These are phyloP conservation scores for Hoplostethus mediterraneus DNA, from an alignment of 2,797 vertebrate species.

Conservation along the genomic window DNA sequence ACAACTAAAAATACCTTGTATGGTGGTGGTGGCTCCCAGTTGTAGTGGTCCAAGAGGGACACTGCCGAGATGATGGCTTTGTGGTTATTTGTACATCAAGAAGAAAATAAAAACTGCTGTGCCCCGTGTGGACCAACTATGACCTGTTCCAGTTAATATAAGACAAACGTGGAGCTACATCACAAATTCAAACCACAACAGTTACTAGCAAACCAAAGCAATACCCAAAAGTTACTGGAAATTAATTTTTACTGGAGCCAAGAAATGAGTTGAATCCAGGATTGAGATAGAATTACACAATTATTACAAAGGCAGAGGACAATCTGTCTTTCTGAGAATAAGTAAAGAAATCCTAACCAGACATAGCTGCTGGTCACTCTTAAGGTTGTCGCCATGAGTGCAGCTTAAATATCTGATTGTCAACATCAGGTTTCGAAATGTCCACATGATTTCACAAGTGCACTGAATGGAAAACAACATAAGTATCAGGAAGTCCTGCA, in stretches of 20 bases:
- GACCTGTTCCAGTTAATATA: constrained; percentile 55
- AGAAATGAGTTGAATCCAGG: constrained; percentile 49
- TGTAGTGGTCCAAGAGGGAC: constrained; percentile 26
- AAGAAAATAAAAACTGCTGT: constrained; percentile 7
- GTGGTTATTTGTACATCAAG: constrained; percentile 11
- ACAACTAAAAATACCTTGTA: constrained; percentile 71
- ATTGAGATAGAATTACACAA: constrained; percentile 52
- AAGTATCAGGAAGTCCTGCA: constrained; percentile 29
- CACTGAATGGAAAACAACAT: constrained; percentile 38
- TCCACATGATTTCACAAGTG: constrained; percentile 28
- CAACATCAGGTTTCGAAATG: constrained; percentile 17
- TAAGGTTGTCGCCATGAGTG: constrained; percentile 33
- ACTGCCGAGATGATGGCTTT: constrained; percentile 14
- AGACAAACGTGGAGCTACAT: constrained; percentile 37
- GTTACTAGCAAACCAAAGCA: constrained; percentile 55
- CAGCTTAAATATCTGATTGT: constrained; percentile 8
- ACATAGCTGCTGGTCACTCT: constrained; percentile 26
- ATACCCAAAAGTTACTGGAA: constrained; percentile 67
- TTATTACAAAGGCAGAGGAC: constrained; percentile 44
- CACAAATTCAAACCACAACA: constrained; percentile 54
- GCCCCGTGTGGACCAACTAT: constrained; percentile 21
- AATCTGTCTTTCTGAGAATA: constrained; percentile 40
- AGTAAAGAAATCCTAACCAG: constrained; percentile 41
- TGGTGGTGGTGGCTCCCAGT: constrained; percentile 55
- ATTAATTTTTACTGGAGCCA: constrained; percentile 58